Evolutionary conservation across 2,888 invertebrate species (phyloP).

Genomic region (Boloria selene): DNA sequence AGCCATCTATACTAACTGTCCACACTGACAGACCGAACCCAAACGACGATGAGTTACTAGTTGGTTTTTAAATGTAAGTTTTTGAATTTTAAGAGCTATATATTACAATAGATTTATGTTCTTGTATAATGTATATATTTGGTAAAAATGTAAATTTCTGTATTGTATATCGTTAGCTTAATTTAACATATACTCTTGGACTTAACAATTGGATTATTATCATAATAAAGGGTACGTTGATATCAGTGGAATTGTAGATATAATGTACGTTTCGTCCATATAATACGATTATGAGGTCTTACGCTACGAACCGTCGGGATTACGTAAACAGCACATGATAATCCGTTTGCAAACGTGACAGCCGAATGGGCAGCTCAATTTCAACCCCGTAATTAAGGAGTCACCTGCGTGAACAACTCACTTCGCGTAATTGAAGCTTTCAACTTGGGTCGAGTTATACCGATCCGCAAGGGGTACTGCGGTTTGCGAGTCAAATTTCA

Average conservation of each 20-base stretch:
- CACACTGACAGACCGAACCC: too few relatives aligned
- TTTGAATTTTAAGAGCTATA: too few relatives aligned
- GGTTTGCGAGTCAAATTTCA: conserved; percentile 78
- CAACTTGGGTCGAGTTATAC: conserved; percentile 76
- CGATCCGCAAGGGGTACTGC: conserved; percentile 65
- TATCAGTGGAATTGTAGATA: not conserved
- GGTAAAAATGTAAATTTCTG: too few relatives aligned
- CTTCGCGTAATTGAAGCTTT: conserved; percentile 78
- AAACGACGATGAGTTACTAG: too few relatives aligned
- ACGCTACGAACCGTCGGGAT: conserved; percentile 43
- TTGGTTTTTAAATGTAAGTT: not conserved
- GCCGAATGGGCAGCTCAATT: conserved; percentile 78
- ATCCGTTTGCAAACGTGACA: conserved; percentile 76
- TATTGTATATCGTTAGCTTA: too few relatives aligned
- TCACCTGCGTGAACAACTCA: conserved; percentile 80
- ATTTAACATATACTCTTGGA: too few relatives aligned
- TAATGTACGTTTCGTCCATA: conserved; percentile 15
- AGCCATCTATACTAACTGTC: too few relatives aligned
- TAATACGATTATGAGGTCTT: conserved; percentile 32
- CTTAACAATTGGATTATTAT: not conserved
- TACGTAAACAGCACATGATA: conserved; percentile 65
- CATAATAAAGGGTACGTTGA: not conserved
- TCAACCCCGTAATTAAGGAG: conserved; percentile 78
- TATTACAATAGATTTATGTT: too few relatives aligned
- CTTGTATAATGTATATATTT: too few relatives aligned